Base-by-base conservation (phyloP, 2,113 vertebrate genomes). In the Osmerus eperlanus region DNA sequence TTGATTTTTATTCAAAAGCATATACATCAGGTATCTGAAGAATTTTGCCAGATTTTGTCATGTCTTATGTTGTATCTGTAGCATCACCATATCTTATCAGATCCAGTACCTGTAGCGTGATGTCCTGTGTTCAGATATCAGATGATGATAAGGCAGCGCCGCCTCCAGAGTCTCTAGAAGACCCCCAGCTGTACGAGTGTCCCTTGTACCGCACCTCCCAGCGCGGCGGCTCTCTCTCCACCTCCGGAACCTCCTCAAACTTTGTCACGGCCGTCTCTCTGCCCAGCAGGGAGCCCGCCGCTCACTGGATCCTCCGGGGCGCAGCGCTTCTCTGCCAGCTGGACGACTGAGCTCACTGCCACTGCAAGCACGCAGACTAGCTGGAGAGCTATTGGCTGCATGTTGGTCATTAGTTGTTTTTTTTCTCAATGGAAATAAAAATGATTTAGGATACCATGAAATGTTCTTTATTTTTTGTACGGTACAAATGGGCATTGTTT, bases 261-360 rank as follows among this genome's bases (percentile, higher is more conserved):
- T 70, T 70, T 19, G 51, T 70, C 56, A 70, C 68, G 61, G 56
- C 58, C 58, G 9, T 70, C 4, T 41, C 68, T 4, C 68, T 70
- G 25, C 68, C 68, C 18, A 70, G 56, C 18, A 36, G 29, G 19
- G 5, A n/a, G n/a, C 53, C 36, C 15, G 9, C 56, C 13, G 18
- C n/a, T 7, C 56, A 70, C 14, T 70, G 68, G 68, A 25, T 70
- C 28, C 61, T 70, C 68, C 60, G 68, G 21, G 58, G 58, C 56
- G 61, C 68, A 9, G 19, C 68, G 19, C n/a, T 70, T 4, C 68
- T 61, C 55, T 70, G 68, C 14, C 68, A 70, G 18, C 55, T 61
- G 16, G 25, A 60, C 18, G 56, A 70, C 2, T 61, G 36, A 47
- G 16, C 68, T 9, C 15, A 58, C 55, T n/a, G 5, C 16, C 3